These are phyloP conservation scores for Frieseomelitta varia DNA, from an alignment of 1,140 invertebrate species.

Conservation along the genomic window DNA sequence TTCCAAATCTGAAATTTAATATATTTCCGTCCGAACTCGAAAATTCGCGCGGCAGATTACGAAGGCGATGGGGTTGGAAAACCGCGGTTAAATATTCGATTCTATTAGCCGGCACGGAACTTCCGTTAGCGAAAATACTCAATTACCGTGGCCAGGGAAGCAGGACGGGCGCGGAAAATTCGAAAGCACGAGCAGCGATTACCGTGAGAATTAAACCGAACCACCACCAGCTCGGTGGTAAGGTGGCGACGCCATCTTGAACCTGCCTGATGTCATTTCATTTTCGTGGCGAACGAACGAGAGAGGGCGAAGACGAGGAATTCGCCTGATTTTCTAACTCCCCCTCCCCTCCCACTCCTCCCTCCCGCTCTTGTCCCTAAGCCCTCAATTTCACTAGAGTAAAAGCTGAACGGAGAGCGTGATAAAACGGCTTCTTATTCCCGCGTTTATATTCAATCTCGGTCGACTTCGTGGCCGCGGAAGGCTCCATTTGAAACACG, in stretches of 20 bases:
- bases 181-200: slow-evolving; percentile 56
- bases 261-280: slow-evolving; percentile 47
- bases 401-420: slow-evolving; percentile 76
- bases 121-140: slow-evolving; percentile 36
- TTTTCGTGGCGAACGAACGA: slow-evolving; percentile 56
- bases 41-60: neutral
- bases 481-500: slow-evolving; percentile 78
- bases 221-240: neutral
- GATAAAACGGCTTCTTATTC: slow-evolving; percentile 81
- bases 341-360: neutral
- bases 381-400: slow-evolving; percentile 80
- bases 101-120: slow-evolving; percentile 30
- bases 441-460: slow-evolving; percentile 82
- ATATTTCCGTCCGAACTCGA: neutral
- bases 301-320: slow-evolving; percentile 23
- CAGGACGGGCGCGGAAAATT: slow-evolving; percentile 36
- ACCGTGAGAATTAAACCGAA: slow-evolving; percentile 62
- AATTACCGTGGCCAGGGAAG: slow-evolving; percentile 12
- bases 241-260: slow-evolving; percentile 13
- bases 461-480: slow-evolving; percentile 71
- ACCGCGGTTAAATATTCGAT: slow-evolving; percentile 33
- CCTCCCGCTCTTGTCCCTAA: slow-evolving; percentile 67
- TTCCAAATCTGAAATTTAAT: neutral
- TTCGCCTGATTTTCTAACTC: slow-evolving; percentile 62
- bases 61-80: neutral